phyloP scores from a whole-genome alignment of 2,113 vertebrate genomes.

The Tragelaphus buxtoni region DNA sequence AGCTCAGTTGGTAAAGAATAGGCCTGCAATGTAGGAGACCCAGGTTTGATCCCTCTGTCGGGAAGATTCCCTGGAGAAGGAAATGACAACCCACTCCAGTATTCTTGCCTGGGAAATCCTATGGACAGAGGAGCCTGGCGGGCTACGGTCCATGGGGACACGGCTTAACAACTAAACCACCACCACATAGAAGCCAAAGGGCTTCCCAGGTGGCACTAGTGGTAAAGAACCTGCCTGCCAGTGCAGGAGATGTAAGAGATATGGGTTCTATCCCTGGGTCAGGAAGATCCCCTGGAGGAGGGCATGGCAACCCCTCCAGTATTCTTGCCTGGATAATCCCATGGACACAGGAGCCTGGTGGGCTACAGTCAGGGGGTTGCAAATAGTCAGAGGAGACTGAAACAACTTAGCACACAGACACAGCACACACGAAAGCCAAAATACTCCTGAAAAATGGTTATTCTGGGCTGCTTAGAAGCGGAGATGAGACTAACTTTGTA shows the following conservation, averaged over 20 bases:
- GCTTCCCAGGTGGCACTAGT: neutral
- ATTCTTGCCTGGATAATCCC: neutral
- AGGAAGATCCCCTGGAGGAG: neutral
- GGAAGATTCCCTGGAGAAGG: neutral
- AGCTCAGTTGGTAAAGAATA: neutral
- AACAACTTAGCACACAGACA: neutral
- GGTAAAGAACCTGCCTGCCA: neutral
- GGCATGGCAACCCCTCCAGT: neutral
- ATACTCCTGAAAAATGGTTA: conserved; percentile 20
- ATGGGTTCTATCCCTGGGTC: neutral
- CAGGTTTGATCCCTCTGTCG: neutral
- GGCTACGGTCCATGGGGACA: neutral
- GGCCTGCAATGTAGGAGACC: neutral
- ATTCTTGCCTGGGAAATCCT: neutral
- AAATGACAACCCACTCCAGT: neutral
- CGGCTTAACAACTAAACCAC: neutral
- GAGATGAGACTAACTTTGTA: conserved; percentile 12
- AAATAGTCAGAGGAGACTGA: neutral
- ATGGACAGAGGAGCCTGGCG: neutral
- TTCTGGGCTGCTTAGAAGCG: neutral
- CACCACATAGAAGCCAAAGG: neutral
- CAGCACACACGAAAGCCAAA: neutral
- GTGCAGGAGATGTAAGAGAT: neutral
- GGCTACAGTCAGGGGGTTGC: neutral
- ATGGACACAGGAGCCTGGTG: neutral